Percentiles rank a stretch among this genome's conserved stretches.
Conservation (phyloP, 2,888 invertebrate genomes). For the Rhingia campestris region DNA sequence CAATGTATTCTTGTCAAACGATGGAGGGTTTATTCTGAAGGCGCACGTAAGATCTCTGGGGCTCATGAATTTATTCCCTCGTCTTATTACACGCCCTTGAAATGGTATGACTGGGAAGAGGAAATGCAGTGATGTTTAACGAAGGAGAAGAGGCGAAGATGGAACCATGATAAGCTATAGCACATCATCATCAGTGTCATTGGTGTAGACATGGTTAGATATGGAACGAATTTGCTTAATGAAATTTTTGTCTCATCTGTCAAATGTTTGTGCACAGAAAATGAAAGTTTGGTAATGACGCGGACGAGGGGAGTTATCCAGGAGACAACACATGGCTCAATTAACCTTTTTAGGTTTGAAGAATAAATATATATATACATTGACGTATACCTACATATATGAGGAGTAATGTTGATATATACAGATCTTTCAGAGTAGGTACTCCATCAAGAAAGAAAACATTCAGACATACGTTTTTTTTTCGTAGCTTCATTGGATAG, state of each 20-base stretch:
- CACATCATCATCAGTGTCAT: slow-evolving; percentile 65
- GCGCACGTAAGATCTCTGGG: slow-evolving; percentile 58
- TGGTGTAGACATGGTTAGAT: slow-evolving; percentile 32
- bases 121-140: slow-evolving; percentile 31
- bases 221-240: slow-evolving; percentile 59
- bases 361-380: too few relatives aligned
- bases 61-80: slow-evolving; percentile 73
- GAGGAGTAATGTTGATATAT: too few relatives aligned
- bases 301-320: neutral
- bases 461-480: too few relatives aligned
- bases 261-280: slow-evolving; percentile 20
- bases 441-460: too few relatives aligned
- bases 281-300: neutral
- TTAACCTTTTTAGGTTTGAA: neutral
- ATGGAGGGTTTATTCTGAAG: slow-evolving; percentile 44
- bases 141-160: slow-evolving; percentile 37
- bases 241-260: slow-evolving; percentile 60
- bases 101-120: slow-evolving; percentile 4
- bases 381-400: too few relatives aligned
- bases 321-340: slow-evolving; percentile 6
- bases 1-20: slow-evolving; percentile 10
- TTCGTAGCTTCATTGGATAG: too few relatives aligned
- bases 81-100: slow-evolving; percentile 70
- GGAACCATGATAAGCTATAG: slow-evolving; percentile 56
- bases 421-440: too few relatives aligned